Percentiles rank a stretch among this genome's conserved stretches.
Conservation (phyloP, 2,888 invertebrate species). For the Cataglyphis albicans region DNA sequence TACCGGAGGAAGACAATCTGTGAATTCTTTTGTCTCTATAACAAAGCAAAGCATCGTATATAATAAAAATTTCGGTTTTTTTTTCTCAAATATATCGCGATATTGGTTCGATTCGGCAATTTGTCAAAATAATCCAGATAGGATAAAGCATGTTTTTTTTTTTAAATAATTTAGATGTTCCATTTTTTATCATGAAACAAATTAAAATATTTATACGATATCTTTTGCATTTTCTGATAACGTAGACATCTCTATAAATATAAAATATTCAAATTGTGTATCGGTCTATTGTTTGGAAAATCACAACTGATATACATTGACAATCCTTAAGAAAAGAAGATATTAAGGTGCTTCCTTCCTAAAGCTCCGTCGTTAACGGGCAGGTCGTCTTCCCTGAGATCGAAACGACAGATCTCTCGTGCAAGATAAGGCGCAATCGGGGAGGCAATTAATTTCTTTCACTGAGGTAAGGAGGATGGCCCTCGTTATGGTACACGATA, state of each 20-base stretch:
- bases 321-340: not conserved
- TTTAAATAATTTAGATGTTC: not conserved
- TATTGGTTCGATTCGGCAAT: not conserved
- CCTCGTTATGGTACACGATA: constrained; percentile 67
- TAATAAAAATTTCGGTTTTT: not conserved
- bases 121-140: not conserved
- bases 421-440: constrained; percentile 46
- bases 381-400: constrained; percentile 31
- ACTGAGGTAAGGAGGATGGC: constrained; percentile 26
- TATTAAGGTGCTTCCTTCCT: not conserved
- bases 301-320: not conserved
- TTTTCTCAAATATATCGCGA: not conserved
- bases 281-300: not conserved
- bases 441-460: constrained; percentile 71
- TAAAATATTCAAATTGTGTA: not conserved
- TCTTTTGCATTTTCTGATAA: not conserved
- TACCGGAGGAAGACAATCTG: constrained; percentile 3
- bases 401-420: constrained; percentile 55
- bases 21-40: constrained; percentile 20
- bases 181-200: not conserved
- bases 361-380: constrained; percentile 25
- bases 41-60: not conserved
- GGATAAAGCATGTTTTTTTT: not conserved
- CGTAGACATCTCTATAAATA: not conserved
- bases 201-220: not conserved